Conservation (phyloP, 2,113 vertebrate genomes). For the Gambusia affinis region DNA sequence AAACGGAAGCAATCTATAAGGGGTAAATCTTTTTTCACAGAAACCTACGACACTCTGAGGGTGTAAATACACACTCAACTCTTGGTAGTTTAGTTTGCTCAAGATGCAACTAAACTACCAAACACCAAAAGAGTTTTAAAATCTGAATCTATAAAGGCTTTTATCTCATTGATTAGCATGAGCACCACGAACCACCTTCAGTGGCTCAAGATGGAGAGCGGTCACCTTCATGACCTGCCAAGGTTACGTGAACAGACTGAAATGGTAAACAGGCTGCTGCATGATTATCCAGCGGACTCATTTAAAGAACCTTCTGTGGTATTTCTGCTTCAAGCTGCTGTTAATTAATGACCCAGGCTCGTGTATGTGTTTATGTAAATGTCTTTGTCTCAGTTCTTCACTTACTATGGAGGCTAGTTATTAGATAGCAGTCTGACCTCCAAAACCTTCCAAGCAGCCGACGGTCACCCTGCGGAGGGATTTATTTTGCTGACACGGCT, state of each 20-base stretch:
- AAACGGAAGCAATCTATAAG: not conserved
- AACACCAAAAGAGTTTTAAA: not conserved
- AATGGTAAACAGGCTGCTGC: conserved; percentile 46
- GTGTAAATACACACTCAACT: not conserved
- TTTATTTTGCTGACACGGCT: conserved; percentile 12
- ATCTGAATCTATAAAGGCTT: not conserved
- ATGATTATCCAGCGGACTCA: conserved; percentile 24
- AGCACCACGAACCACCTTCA: not conserved
- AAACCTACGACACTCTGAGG: not conserved
- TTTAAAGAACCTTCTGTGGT: conserved; percentile 42
- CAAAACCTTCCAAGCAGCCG: not conserved
- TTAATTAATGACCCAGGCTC: conserved; percentile 51
- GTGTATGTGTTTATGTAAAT: conserved; percentile 32
- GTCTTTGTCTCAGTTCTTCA: conserved; percentile 17
- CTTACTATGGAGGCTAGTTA: conserved; percentile 24
- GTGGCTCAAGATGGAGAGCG: conserved; percentile 19
- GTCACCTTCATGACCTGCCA: conserved; percentile 42
- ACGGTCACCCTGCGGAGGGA: not conserved
- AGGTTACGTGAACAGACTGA: conserved; percentile 33
- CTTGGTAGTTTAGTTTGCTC: not conserved
- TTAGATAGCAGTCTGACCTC: conserved; percentile 24
- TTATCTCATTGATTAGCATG: not conserved
- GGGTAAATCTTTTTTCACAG: not conserved
- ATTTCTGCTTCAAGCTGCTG: conserved; percentile 24
- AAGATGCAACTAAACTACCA: not conserved